Conservation (phyloP, 1,140 invertebrate genomes). For the Achroia grisella region DNA sequence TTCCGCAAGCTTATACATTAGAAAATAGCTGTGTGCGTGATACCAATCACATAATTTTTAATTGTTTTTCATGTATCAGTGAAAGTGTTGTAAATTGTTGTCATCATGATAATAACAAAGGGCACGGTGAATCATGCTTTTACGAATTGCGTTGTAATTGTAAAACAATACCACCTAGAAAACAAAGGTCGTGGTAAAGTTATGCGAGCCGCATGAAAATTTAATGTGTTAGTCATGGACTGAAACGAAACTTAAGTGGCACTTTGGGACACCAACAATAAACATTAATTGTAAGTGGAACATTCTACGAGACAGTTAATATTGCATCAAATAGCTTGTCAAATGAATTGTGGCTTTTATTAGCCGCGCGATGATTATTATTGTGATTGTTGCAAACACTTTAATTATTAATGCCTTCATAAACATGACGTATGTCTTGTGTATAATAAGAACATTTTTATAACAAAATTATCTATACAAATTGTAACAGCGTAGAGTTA, state of each 20-base stretch:
- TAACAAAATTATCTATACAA: conserved; percentile 23
- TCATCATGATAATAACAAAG: conserved; percentile 3
- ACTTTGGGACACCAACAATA: conserved; percentile 1
- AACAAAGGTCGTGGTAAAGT: conserved; percentile 55
- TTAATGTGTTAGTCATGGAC: conserved; percentile 37
- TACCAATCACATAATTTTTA: too few relatives aligned
- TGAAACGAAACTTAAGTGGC: conserved; percentile 7
- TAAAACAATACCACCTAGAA: conserved; percentile 33
- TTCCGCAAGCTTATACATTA: too few relatives aligned
- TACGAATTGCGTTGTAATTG: conserved; percentile 17
- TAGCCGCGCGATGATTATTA: conserved; percentile 16
- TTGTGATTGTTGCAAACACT: conserved; percentile 18
- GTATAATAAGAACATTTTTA: conserved; percentile 9
- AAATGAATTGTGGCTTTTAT: conserved; percentile 4
- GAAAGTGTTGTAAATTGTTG: too few relatives aligned
- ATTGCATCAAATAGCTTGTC: conserved; percentile 8
- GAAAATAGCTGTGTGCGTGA: too few relatives aligned
- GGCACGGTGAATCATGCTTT: conserved; percentile 9
- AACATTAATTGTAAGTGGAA: conserved; percentile 7
- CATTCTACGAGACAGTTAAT: conserved; percentile 5
- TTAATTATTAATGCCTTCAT: conserved; percentile 9
- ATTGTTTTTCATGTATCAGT: too few relatives aligned
- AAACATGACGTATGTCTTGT: not conserved
- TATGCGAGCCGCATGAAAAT: conserved; percentile 48
- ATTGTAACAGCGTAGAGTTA: conserved; percentile 21